Evolutionary conservation across 2,797 vertebrate species (phyloP), one percentile per base, ranked within the genome.

Genomic region (Adelosebastes latens): DNA sequence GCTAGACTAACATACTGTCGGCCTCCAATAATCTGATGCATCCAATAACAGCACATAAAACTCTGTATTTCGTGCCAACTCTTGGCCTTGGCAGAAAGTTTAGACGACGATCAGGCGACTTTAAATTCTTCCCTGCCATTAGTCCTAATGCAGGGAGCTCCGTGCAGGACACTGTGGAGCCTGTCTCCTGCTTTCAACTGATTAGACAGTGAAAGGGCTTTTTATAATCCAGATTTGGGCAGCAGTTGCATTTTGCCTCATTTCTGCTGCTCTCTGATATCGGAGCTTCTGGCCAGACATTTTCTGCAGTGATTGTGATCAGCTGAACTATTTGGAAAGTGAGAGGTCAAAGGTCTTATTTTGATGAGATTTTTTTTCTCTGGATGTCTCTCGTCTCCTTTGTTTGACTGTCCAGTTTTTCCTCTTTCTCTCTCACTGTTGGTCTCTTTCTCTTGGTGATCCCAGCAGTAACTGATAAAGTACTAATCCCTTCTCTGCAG

Each of bases 191-290:
- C 91, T 94, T 83, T 94, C 86, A 86, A 34, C 87, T 94, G 91
- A 94, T 95, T 93, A 91, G 80, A 93, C 87, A 83, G 63, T 80
- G 60, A 83, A 87, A 86, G 75, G 67, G 88, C 65, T 92, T 94
- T 94, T 89, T 82, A 91, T 94, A 93, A 95, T 94, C 94, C 93
- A 81, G 87, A 93, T 93, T 91, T 91, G 85, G 78, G 56, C 72
- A 89, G 89, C 81, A 66, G 61, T 71, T 67, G 81, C 75, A 72
- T 87, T 32, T 79, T 42, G 62, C 81, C 34, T 89, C 46, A 75
- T 83, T 72, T 86, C 87, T 84, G 81, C 68, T 27, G 58, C 79
- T 71, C 42, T 60, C 68, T 68, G 59, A 77, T 78, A 77, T 88
- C 63, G 73, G 69, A 84, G 81, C 76, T 63, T 64, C 65, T 22